phyloP scores from a whole-genome alignment of 2,888 invertebrate species.

The Acronicta aceris region DNA sequence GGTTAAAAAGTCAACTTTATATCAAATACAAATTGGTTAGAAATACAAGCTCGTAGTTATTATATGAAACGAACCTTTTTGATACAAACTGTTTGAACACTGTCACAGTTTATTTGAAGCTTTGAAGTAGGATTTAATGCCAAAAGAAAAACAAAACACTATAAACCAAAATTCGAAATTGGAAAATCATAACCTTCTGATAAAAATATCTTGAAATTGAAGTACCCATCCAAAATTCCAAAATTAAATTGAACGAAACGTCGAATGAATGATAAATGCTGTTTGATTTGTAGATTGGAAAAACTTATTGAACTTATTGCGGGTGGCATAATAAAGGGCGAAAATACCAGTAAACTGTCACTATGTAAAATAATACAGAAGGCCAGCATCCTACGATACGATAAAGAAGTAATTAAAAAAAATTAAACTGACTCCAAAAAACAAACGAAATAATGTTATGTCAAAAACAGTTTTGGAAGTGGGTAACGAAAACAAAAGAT shows the following conservation, averaged over 20 bases:
- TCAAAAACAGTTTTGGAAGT: too few species aligned
- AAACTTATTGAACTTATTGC: conserved; percentile 20
- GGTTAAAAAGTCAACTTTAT: too few species aligned
- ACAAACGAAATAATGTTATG: too few species aligned
- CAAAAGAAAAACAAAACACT: neutral
- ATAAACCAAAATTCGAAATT: conserved; percentile 25
- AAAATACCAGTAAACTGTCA: neutral
- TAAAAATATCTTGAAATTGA: neutral
- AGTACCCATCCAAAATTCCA: conserved; percentile 15
- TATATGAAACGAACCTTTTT: too few species aligned
- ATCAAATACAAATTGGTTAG: too few species aligned
- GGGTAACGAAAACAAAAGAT: too few species aligned
- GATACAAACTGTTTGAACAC: too few species aligned
- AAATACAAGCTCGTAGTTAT: too few species aligned
- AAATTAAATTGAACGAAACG: conserved; percentile 28
- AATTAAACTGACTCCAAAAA: too few species aligned
- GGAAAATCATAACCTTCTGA: neutral
- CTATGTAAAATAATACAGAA: conserved; percentile 2
- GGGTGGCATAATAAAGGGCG: neutral
- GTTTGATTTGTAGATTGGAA: conserved; percentile 44
- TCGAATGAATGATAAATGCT: conserved; percentile 47
- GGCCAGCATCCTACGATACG: neutral
- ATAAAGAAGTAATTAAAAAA: too few species aligned
- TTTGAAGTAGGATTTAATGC: too few species aligned
- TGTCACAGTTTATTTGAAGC: too few species aligned